These are phyloP conservation scores for Ictalurus furcatus DNA, from an alignment of 2,113 vertebrate species.

Conservation along the genomic window DNA sequence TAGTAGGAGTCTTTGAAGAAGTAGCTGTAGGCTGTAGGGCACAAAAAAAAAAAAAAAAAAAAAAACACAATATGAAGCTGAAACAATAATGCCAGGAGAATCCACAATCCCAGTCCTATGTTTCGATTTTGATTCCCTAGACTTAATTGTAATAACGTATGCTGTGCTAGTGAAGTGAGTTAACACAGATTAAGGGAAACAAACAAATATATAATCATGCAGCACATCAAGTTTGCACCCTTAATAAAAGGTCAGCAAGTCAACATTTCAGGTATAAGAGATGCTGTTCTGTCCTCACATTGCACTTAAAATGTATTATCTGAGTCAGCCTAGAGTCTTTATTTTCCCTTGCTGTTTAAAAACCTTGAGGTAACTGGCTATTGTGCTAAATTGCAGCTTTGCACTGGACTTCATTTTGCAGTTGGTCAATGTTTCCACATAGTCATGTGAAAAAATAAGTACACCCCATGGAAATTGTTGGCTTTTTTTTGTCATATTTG, in stretches of 20 bases:
- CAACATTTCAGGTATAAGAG: neutral
- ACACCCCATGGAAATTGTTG: no score
- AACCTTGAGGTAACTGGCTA: neutral
- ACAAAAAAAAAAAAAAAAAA: conserved; percentile 13
- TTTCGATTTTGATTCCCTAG: neutral
- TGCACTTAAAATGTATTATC: neutral
- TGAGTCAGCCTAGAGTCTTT: neutral
- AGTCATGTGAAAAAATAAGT: no score
- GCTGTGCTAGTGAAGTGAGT: no score
- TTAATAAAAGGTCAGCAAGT: neutral
- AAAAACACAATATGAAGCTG: neutral
- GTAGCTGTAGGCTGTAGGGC: conserved; percentile 86
- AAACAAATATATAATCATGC: neutral
- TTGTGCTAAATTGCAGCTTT: neutral
- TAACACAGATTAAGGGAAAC: neutral
- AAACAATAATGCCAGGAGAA: neutral
- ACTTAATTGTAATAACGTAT: neutral
- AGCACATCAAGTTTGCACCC: neutral
- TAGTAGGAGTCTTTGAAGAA: conserved; percentile 96
- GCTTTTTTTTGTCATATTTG: no score
- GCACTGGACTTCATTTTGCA: neutral
- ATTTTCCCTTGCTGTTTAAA: neutral
- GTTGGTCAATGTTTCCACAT: neutral
- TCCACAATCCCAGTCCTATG: neutral
- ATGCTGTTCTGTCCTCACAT: neutral